Evolutionary conservation across 2,888 invertebrate genomes (phyloP), one percentile per base, ranked within the genome.

Genomic region (Ceriagrion tenellum): DNA sequence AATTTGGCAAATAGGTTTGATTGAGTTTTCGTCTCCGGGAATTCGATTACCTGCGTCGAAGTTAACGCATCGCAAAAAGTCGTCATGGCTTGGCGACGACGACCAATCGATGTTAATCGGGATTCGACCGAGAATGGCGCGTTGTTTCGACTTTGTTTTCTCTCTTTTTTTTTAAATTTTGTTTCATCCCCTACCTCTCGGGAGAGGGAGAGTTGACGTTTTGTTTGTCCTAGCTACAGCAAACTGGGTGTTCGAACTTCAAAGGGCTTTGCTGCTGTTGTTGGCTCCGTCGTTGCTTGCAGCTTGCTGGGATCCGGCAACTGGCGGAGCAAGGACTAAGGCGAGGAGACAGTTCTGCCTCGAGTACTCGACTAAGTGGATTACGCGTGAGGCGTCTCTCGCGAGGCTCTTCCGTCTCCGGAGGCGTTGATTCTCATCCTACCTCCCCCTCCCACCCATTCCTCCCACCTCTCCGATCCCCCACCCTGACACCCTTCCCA

Each of bases 341-440:
- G 81, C 69, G 30, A 16, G 81, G 81, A 81, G 81, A 35, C 81
- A 35, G 23, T 18, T 23, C 35, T 26, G 81, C 81, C 35, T 35
- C 30, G 10, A 81, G 81, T 81, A 35, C 35, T 81, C 35, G 81
- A n/a, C 35, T 81, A 81, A 81, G 81, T 81, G 81, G 81, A 81
- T 81, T 81, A 81, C 81, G 81, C 35, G 30, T 16, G 81, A 81
- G 35, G 81, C 81, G 81, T 30, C 16, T 81, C 81, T 26, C 20
- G 69, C n/a, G 69, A 69, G 69, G 69, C 26, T 35, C 35, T 81
- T 30, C 81, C 81, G 81, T 81, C 81, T 81, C 81, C 81, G 30
- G 81, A 81, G 81, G 81, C 81, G 81, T 81, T 81, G 35, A 10
- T 35, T 30, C 81, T 35, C 30, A 6, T 16, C 74, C 74, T 4